These are phyloP conservation scores for Melolontha melolontha DNA, from an alignment of 2,888 invertebrate genomes.

Conservation along the genomic window DNA sequence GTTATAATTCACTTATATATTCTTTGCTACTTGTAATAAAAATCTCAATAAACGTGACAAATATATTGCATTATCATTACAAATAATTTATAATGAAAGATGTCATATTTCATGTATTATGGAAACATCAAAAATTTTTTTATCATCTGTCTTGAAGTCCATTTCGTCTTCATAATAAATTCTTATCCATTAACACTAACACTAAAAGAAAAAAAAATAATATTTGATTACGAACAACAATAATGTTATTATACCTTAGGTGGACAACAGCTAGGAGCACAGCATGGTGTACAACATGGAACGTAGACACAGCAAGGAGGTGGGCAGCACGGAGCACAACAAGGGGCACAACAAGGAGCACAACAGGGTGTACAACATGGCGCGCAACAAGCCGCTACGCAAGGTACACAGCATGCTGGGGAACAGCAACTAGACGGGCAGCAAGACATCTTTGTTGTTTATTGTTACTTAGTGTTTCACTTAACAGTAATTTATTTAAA, in stretches of 20 bases:
- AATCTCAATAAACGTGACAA: not conserved
- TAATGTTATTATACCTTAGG: conserved; percentile 25
- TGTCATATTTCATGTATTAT: too few species aligned
- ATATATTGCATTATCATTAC: not conserved
- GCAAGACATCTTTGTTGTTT: conserved; percentile 33
- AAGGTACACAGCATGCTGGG: conserved; percentile 41
- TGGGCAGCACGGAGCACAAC: conserved; percentile 49
- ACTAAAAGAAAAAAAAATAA: conserved; percentile 15
- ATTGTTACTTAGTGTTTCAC: conserved; percentile 1
- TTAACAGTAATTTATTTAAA: conserved; percentile 7
- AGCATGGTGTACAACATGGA: conserved; percentile 47
- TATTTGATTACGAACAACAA: conserved; percentile 2
- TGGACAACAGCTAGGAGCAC: conserved; percentile 42
- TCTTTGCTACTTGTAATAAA: too few species aligned
- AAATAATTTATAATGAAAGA: too few species aligned
- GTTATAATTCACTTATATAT: too few species aligned
- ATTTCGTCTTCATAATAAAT: conserved; percentile 26
- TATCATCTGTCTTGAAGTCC: conserved; percentile 42
- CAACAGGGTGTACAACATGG: conserved; percentile 47
- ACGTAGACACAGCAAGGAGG: conserved; percentile 46
- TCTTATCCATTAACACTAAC: not conserved
- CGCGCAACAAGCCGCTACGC: conserved; percentile 44
- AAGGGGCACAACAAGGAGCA: conserved; percentile 44
- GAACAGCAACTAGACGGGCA: conserved; percentile 19
- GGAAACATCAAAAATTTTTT: conserved; percentile 34